Percentiles rank a stretch among this genome's conserved stretches.
Evolutionary conservation across 2,113 vertebrate genomes (phyloP).

Genomic region (Plectropomus leopardus): DNA sequence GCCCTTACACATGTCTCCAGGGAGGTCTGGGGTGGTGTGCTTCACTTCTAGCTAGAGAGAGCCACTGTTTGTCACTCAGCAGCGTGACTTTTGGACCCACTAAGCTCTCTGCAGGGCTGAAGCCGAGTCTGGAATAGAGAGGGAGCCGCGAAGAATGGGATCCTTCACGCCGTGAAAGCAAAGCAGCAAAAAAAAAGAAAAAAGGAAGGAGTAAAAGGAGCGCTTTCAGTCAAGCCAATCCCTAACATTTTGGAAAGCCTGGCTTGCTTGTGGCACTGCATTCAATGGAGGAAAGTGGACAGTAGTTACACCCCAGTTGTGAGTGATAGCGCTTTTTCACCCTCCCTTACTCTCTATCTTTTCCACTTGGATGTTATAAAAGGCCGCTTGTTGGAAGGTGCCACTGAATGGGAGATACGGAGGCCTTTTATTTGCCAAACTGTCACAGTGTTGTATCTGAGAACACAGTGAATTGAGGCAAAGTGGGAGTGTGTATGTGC

Average conservation of each 20-base stretch:
- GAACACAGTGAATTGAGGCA: constrained; percentile 47
- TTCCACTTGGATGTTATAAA: constrained; percentile 58
- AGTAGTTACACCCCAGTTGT: constrained; percentile 57
- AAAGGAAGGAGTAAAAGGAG: constrained; percentile 54
- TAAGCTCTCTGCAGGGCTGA: constrained; percentile 58
- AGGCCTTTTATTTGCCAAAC: constrained; percentile 74
- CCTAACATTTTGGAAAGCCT: constrained; percentile 62
- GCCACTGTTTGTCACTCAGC: constrained; percentile 71
- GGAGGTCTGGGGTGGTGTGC: background rate
- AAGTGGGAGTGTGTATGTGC: constrained; percentile 10
- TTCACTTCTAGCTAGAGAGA: constrained; percentile 43
- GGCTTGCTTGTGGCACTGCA: constrained; percentile 46
- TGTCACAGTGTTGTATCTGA: constrained; percentile 57
- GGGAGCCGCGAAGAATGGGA: constrained; percentile 67
- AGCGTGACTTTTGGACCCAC: constrained; percentile 62
- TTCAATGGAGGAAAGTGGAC: constrained; percentile 65
- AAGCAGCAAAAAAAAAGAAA: constrained; percentile 26
- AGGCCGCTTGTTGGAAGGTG: constrained; percentile 59
- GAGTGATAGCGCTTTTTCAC: constrained; percentile 31
- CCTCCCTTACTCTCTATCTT: constrained; percentile 59
- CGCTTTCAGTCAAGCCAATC: constrained; percentile 68
- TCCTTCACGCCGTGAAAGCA: constrained; percentile 69
- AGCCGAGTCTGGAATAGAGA: constrained; percentile 67
- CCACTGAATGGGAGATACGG: constrained; percentile 48
- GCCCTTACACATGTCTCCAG: background rate